Conservation (phyloP, 1,140 invertebrate genomes). For the Zaprionus gabonicus region DNA sequence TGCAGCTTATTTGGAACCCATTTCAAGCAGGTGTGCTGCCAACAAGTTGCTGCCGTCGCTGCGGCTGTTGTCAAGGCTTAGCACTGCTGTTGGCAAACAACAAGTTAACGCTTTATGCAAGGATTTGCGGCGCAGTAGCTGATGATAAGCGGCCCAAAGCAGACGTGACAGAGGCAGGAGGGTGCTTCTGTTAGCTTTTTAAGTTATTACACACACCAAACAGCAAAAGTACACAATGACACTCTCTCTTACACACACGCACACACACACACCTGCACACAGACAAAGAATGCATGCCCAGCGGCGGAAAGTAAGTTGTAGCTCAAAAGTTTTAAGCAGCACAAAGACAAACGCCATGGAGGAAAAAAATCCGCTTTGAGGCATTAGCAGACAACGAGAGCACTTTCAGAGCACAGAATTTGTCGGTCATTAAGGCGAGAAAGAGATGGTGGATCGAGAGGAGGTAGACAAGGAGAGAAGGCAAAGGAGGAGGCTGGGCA, state of each 20-base stretch:
- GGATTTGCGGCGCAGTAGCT: constrained; percentile 58
- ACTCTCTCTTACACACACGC: constrained; percentile 21
- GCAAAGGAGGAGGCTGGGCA: background rate
- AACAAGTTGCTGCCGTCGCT: constrained; percentile 27
- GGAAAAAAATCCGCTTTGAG: constrained; percentile 44
- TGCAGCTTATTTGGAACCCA: background rate
- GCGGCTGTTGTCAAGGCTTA: constrained; percentile 56
- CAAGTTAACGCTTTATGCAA: constrained; percentile 72
- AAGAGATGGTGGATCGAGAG: background rate
- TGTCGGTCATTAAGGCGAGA: constrained; percentile 32
- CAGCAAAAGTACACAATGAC: constrained; percentile 26
- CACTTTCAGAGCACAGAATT: constrained; percentile 32
- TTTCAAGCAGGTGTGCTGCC: constrained; percentile 10
- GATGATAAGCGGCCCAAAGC: constrained; percentile 54
- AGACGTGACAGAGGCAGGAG: constrained; percentile 31
- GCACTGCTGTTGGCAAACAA: constrained; percentile 48
- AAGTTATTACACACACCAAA: constrained; percentile 64
- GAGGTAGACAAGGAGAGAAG: background rate
- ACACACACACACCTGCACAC: constrained; percentile 10
- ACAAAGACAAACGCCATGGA: constrained; percentile 46
- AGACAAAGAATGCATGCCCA: constrained; percentile 26
- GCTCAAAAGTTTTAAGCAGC: constrained; percentile 57
- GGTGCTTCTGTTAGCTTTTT: constrained; percentile 71
- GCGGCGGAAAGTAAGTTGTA: constrained; percentile 43
- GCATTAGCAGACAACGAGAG: constrained; percentile 50